Percentiles rank a stretch among this genome's conserved stretches.
Evolutionary conservation across 2,797 vertebrate genomes (phyloP).

Genomic region (Dipus sagitta): DNA sequence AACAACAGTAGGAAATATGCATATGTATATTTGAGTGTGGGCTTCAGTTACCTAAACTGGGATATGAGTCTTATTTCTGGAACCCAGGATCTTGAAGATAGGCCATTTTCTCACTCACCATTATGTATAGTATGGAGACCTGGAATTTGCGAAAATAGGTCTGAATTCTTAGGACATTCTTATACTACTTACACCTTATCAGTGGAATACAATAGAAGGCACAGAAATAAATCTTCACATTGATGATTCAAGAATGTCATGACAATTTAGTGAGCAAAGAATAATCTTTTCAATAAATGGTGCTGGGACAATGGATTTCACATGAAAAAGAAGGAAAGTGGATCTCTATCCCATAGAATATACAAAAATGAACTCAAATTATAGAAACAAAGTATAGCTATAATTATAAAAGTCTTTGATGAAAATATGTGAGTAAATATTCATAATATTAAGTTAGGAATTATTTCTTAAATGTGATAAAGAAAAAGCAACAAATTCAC

Average conservation of each 20-base stretch:
- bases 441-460: not conserved
- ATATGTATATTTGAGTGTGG: not conserved
- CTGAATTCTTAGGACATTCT: not conserved
- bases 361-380: not conserved
- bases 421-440: not conserved
- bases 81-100: not conserved
- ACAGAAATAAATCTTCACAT: not conserved
- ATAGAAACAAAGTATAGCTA: not conserved
- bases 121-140: not conserved
- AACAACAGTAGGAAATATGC: not conserved
- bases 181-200: not conserved
- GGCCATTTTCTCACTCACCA: too few relatives aligned
- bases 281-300: not conserved
- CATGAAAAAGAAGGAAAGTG: not conserved
- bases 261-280: not conserved
- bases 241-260: not conserved
- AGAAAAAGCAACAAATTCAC: not conserved
- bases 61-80: not conserved
- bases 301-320: not conserved
- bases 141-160: not conserved
- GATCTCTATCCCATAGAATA: not conserved
- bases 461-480: not conserved
- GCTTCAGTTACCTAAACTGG: not conserved
- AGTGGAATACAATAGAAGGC: not conserved
- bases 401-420: not conserved